A percentile compares a stretch with the other conserved stretches of the same genome.
Evolutionary conservation across 2,113 vertebrate genomes (phyloP).

Genomic region (Serilophus lunatus): DNA sequence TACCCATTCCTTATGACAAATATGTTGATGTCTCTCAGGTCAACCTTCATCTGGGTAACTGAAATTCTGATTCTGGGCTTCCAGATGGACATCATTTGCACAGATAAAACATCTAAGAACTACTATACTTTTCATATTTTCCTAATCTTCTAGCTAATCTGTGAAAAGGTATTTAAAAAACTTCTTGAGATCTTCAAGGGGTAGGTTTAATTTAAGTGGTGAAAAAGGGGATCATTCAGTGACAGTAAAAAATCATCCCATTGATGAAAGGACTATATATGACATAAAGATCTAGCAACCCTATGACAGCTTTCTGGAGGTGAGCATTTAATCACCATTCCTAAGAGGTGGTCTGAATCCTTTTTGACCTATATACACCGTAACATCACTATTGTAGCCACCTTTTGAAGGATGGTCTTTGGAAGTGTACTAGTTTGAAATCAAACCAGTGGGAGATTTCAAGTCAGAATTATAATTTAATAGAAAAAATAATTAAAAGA

Average conservation of each 20-base stretch:
- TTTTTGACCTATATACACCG: background rate
- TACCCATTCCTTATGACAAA: background rate
- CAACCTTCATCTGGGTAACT: background rate
- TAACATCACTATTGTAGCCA: background rate
- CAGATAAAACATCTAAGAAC: background rate
- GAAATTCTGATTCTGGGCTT: background rate
- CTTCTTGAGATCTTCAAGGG: background rate
- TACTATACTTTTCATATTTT: background rate
- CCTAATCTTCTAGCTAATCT: background rate
- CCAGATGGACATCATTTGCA: background rate
- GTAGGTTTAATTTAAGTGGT: background rate
- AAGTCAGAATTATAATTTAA: too few species aligned
- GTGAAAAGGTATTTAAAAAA: background rate
- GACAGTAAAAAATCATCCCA: background rate
- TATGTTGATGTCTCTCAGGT: background rate
- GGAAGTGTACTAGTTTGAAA: too few species aligned
- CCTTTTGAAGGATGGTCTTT: background rate
- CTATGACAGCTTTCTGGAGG: background rate
- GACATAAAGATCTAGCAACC: background rate
- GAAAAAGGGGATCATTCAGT: fast-evolving
- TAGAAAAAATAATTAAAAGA: too few species aligned
- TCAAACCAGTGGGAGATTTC: too few species aligned
- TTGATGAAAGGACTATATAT: background rate
- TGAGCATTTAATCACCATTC: background rate
- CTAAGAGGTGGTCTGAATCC: background rate